Base-by-base conservation (phyloP, 2,888 invertebrate species). In the Argynnis bischoffii region DNA sequence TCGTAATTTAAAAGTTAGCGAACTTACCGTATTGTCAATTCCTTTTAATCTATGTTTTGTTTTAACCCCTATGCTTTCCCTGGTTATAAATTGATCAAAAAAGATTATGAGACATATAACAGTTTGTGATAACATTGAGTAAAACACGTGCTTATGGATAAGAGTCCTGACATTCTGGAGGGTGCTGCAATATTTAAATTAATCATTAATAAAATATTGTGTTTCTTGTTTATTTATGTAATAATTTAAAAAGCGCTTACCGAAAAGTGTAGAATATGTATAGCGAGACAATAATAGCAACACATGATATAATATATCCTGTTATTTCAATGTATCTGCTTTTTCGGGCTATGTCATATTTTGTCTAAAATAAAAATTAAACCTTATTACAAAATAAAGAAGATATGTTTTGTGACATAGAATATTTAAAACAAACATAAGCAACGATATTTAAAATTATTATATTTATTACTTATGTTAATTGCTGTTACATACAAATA, bases 261-360 rank as follows among this genome's bases (percentile, higher is more conserved):
- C 97, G 95, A 89, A 96, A 98, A 76, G 95, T 94, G 75, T 94
- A 95, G 86, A 98, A 98, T 75, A 98, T 97, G 63, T 94, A 89
- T 57, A 98, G 90, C 0, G 98, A 97, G 21, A 96, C 83, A 15
- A 96, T 82, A 41, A 98, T 89, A 0, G 97, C 95, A 15, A 96
- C 82, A 6, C 98, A 90, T 0, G 98, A 98, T 11, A 96, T 82
- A 66, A 95, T 95, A 54, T 98, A 94, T 1, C 98, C 98, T 26
- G 96, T 94, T 72, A 96, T 95, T 89, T 99, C 98, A 83, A 98
- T 86, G 15, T 94, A 94, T 64, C 96, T 91, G 0, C 97, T 97
- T 6, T 93, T 94, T 74, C 94, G 93, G 0, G 95, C 96, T 53
- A 97, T 95, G 76, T 94, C 90, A 60, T 96, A 91, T 80, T 95